Conservation (phyloP, 64 coral and sea anemone genomes). For the Dendronephthya gigantea region DNA sequence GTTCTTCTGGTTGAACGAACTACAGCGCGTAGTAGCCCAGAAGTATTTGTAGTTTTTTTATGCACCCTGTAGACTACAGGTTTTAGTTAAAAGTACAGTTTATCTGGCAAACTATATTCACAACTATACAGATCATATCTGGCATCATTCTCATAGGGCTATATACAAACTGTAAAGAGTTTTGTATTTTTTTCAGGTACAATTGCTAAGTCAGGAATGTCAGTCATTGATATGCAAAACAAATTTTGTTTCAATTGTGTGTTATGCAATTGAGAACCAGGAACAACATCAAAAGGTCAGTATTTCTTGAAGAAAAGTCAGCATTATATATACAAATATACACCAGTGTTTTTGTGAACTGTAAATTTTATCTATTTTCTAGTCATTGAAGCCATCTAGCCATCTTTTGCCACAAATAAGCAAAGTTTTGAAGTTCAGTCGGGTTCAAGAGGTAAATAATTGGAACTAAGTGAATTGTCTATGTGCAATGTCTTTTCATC, state of each 20-base stretch:
- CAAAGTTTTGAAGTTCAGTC: conserved; percentile 81
- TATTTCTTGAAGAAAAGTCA: background rate
- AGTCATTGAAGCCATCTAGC: conserved; percentile 54
- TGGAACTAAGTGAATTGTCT: no score
- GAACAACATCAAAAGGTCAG: conserved; percentile 71
- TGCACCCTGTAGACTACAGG: no score
- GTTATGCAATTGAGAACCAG: conserved; percentile 89
- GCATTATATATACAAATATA: no score
- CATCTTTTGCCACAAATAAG: conserved; percentile 75
- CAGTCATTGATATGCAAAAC: conserved; percentile 77
- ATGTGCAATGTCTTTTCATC: no score
- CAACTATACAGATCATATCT: no score
- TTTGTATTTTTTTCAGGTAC: conserved; percentile 39
- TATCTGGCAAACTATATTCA: no score
- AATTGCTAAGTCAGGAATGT: conserved; percentile 89
- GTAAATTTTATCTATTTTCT: background rate
- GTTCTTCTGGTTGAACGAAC: no score
- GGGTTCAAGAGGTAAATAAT: conserved; percentile 92
- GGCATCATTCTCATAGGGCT: background rate
- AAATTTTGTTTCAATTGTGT: conserved; percentile 86
- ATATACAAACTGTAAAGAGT: background rate
- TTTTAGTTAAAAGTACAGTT: no score
- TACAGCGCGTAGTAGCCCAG: no score
- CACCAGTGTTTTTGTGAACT: background rate
- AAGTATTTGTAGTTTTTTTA: no score